Percentiles rank a stretch among this genome's conserved stretches.
phyloP scores from a whole-genome alignment of 2,113 vertebrate species.

The Tychaedon coryphoeus region DNA sequence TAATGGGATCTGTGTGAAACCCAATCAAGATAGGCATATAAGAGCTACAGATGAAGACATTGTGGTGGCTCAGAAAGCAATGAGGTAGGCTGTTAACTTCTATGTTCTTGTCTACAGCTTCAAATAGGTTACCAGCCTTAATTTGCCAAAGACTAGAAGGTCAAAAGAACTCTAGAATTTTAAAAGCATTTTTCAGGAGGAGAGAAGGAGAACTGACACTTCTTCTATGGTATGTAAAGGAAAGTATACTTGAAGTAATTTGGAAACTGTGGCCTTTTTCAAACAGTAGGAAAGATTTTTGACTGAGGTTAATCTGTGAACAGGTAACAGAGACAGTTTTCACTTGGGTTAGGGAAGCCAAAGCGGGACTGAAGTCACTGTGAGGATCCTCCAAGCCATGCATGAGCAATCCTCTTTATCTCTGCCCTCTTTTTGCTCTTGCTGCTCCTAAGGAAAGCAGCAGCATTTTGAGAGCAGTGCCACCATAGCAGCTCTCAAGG shows the following conservation, averaged over 20 bases:
- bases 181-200: background rate
- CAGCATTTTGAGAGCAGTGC: background rate
- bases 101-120: background rate
- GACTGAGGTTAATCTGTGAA: background rate
- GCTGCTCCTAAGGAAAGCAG: background rate
- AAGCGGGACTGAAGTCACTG: background rate
- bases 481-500: background rate
- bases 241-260: background rate
- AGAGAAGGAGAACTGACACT: background rate
- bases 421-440: background rate
- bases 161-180: background rate
- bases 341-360: background rate
- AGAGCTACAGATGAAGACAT: background rate
- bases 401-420: background rate
- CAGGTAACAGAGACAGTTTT: background rate
- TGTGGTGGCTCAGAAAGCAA: background rate
- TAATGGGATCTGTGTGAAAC: slow-evolving; percentile 22
- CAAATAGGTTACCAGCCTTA: background rate
- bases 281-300: background rate
- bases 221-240: background rate
- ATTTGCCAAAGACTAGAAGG: background rate
- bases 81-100: background rate
- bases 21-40: background rate
- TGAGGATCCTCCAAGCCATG: no score
- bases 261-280: background rate